Evolutionary conservation across 30 jellyfish, hydroid and myxozoan species (phyloP).

Genomic region (Mastigias papua): DNA sequence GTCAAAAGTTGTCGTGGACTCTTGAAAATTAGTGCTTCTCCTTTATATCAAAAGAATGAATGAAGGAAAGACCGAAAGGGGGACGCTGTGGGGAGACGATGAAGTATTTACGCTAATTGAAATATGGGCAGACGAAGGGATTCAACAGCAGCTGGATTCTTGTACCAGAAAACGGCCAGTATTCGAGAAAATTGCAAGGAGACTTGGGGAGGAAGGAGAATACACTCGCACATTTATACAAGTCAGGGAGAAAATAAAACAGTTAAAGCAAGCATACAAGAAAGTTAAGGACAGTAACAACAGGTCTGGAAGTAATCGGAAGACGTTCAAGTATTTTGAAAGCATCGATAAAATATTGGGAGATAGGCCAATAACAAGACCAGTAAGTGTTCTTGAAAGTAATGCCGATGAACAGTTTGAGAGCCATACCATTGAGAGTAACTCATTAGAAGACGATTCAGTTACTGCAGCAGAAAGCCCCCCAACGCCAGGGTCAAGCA

Average conservation of each 20-base stretch:
- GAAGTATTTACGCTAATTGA: slow-evolving; percentile 36
- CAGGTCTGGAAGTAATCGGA: slow-evolving; percentile 23
- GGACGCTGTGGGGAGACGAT: slow-evolving; percentile 35
- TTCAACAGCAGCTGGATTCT: slow-evolving; percentile 67
- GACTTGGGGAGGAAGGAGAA: slow-evolving; percentile 8
- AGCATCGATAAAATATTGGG: slow-evolving; percentile 33
- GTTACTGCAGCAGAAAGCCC: slow-evolving; percentile 32
- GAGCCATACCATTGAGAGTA: neutral
- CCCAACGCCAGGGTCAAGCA: slow-evolving; percentile 30
- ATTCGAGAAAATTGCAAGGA: slow-evolving; percentile 12
- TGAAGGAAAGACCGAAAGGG: slow-evolving; percentile 46
- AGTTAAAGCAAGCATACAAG: slow-evolving; percentile 20
- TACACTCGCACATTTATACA: slow-evolving; percentile 14
- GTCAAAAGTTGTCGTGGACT: neutral
- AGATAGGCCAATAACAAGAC: slow-evolving; percentile 59
- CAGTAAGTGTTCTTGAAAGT: slow-evolving; percentile 25
- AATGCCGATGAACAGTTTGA: neutral
- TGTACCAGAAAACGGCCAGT: slow-evolving; percentile 24
- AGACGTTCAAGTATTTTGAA: slow-evolving; percentile 35
- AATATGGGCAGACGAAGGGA: slow-evolving; percentile 70
- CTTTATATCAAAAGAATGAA: neutral
- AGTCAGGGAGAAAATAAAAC: slow-evolving; percentile 28
- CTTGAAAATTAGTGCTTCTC: no score
- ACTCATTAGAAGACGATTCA: neutral
- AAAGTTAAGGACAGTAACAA: slow-evolving; percentile 41